Base-by-base conservation (phyloP, 2,888 invertebrate species). In the Mesoligia furuncula region DNA sequence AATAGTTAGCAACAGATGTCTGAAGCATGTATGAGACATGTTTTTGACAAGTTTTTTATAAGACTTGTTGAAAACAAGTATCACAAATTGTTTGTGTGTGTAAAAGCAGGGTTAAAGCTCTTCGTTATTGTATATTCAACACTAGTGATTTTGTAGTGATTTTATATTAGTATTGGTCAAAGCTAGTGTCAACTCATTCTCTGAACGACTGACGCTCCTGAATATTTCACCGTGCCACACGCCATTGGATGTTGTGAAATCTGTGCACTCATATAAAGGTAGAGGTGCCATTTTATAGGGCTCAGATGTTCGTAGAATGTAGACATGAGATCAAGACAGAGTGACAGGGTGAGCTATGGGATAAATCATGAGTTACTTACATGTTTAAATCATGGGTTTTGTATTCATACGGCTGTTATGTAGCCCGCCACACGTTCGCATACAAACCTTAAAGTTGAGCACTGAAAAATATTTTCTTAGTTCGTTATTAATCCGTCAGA, bases 211-310 rank as follows among this genome's bases (percentile, higher is more conserved):
- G 17, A 54, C 13, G 7, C 59, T 62, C 11, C 36, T 85, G 74
- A 85, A 88, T 85, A 83, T 85, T 86, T 79, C 61, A 39, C 68
- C 36, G 9, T 17, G 27, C 54, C 42, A 62, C 31, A 15, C 4
- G 59, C 59, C 31, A 2, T 36, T n/a, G 17, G 51, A 5, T 51
- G 9, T 20, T 59, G 7, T 42, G 72, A 15, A 39, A 24, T 72
- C 24, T 51, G 15, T 42, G 54, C 48, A 64, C 66, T 27, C 27
- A 36, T n/a, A 45, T 62, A 20, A 20, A 64, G 2, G 17, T 17
- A 31, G 8, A 57, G n/a, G n/a, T 11, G n/a, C n/a, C 54, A n/a
- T 57, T 57, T 57, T n/a, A 54, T 54, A 54, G 0, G 1, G n/a
- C 11, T 54, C 11, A 3, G 11, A 54, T n/a, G n/a, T 54, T 54